These are phyloP conservation scores for Ahaetulla prasina DNA, from an alignment of 2,113 vertebrate species.

Conservation along the genomic window DNA sequence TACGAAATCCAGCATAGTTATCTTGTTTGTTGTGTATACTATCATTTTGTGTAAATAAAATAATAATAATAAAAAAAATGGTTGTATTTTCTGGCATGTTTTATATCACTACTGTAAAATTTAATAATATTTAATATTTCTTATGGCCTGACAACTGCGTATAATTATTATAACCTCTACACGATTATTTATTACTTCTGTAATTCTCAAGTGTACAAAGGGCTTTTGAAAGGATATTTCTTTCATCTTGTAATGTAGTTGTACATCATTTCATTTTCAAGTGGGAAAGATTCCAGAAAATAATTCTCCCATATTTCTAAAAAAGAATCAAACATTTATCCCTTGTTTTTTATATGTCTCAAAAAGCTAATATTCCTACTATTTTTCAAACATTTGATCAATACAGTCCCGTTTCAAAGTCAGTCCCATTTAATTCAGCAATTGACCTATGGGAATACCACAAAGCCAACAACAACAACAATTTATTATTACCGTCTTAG, in stretches of 20 bases:
- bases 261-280: neutral
- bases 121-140: conserved; percentile 16
- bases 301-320: neutral
- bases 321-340: neutral
- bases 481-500: too few relatives aligned
- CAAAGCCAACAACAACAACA: too few relatives aligned
- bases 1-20: too few relatives aligned
- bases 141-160: neutral
- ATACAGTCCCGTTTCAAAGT: neutral
- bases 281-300: neutral
- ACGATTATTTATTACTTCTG: neutral
- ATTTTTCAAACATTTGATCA: neutral
- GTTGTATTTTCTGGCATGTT: neutral
- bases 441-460: neutral
- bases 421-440: neutral
- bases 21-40: too few relatives aligned
- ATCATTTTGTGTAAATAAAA: too few relatives aligned
- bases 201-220: neutral
- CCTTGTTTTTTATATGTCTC: neutral
- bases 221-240: neutral
- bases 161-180: neutral
- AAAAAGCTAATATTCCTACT: neutral
- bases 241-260: neutral
- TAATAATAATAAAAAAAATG: neutral
- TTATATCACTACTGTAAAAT: neutral